phyloP scores from a whole-genome alignment of 2,888 invertebrate species.

The Cantharis flavilabris region DNA sequence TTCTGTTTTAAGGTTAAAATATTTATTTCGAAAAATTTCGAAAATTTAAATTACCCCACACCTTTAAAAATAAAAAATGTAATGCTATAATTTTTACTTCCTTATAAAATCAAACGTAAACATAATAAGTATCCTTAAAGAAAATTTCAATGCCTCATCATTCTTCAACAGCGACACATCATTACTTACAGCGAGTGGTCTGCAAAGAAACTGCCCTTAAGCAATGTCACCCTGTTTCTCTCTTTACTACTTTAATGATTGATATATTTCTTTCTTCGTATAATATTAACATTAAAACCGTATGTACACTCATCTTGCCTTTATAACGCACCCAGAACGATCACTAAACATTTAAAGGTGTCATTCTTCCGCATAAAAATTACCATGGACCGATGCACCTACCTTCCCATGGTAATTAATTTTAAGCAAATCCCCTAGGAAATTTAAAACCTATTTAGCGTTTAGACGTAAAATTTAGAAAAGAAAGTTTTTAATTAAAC shows the following conservation, averaged over 20 bases:
- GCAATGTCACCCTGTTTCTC: constrained; percentile 45
- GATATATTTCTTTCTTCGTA: constrained; percentile 43
- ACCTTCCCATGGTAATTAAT: not conserved
- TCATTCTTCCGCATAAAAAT: not conserved
- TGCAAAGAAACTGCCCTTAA: constrained; percentile 48
- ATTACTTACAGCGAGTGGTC: constrained; percentile 49
- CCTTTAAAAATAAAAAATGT: not conserved
- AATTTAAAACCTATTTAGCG: not conserved
- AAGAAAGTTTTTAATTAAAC: not conserved
- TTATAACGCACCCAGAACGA: not conserved
- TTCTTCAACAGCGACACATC: constrained; percentile 47
- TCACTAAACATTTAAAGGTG: not conserved
- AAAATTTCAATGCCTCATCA: constrained; percentile 35
- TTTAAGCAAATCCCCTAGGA: not conserved
- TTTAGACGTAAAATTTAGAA: not conserved
- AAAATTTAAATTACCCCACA: not conserved
- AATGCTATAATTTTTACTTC: not conserved
- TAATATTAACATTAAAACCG: constrained; percentile 14
- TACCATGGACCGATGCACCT: not conserved
- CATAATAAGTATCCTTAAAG: constrained; percentile 9
- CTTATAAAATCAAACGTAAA: constrained; percentile 2
- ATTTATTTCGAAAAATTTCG: not conserved
- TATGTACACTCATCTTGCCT: constrained; percentile 1
- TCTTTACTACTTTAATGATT: constrained; percentile 47
- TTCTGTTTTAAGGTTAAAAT: constrained; percentile 2